Conservation (phyloP, 1,140 invertebrate species). For the Hesperophylax magnus region DNA sequence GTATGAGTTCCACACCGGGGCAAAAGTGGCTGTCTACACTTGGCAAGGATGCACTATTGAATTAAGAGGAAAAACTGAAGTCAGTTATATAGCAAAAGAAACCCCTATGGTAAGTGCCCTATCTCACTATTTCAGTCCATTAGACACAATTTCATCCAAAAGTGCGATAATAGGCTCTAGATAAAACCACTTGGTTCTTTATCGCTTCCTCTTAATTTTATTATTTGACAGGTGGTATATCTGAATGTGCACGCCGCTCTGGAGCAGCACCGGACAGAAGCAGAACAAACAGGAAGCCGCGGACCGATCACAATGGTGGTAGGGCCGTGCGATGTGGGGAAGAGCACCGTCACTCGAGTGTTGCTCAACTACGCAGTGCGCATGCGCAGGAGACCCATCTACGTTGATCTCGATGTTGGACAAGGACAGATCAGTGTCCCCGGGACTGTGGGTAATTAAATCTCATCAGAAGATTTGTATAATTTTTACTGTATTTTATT, state of each 20-base stretch:
- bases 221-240: conserved; percentile 77
- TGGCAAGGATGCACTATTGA: conserved; percentile 94
- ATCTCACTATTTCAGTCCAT: too few species aligned
- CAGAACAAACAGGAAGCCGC: conserved; percentile 79
- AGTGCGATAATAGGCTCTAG: background rate
- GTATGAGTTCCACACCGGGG: conserved; percentile 91
- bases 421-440: conserved; percentile 95
- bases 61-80: conserved; percentile 89
- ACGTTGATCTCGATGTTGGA: conserved; percentile 96
- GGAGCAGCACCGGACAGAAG: conserved; percentile 88
- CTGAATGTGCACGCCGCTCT: conserved; percentile 95
- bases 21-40: conserved; percentile 96
- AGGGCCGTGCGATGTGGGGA: conserved; percentile 96
- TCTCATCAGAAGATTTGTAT: background rate
- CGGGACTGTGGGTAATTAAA: conserved; percentile 83
- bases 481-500: too few species aligned
- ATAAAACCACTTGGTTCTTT: too few species aligned
- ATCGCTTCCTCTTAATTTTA: too few species aligned
- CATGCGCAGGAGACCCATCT: conserved; percentile 88
- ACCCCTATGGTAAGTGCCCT: conserved; percentile 86
- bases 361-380: conserved; percentile 95
- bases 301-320: conserved; percentile 93
- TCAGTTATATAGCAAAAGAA: conserved; percentile 95
- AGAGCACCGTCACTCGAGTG: conserved; percentile 92
- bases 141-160: too few species aligned